Evolutionary conservation across 2,797 vertebrate genomes (phyloP), one percentile per base, ranked within the genome.

Genomic region (Alosa sapidissima): DNA sequence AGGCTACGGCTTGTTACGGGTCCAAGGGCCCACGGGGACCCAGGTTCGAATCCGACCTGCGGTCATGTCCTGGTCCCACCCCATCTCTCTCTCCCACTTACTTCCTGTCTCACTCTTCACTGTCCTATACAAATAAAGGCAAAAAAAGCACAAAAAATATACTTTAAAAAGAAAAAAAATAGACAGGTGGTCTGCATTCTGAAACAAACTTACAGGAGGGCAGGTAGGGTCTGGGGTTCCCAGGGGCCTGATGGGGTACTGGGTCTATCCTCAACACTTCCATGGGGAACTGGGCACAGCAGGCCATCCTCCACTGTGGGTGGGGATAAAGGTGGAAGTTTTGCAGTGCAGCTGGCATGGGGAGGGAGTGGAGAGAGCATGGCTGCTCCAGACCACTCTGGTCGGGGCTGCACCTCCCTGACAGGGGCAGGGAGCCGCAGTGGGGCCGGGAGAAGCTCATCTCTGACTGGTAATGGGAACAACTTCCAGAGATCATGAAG

Each of bases 311-410:
- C 72, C 87, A 91, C 0, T 93, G 94, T 0, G 83, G 82, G 87
- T 90, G 93, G 92, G 0, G 92, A 89, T 84, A 93, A 7, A 7
- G 24, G 8, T 90, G 92, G 72, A 93, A 93, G 88, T 92, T 91
- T 2, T 87, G 89, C 5, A 90, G 24, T 52, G 87, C 83, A 0
- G 87, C 89, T 0, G 91, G 91, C 0, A 92, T 93, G 0, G 92
- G 93, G 84, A 94, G 93, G 83, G 96, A 96, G 90, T 84, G 94
- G 51, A 96, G 90, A 0, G 96, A 95, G 3, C 86, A 89, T 0
- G 96, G 96, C 90, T 92, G 95, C 89, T 96, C 96, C 19, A 96
- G 84, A 89, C 91, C 94, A 55, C 49, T 86, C n/a, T 89, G 55
- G 4, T 86, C 85, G 49, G 82, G 47, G 90, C 91, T 91, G 84